Conservation (phyloP, 2,888 invertebrate genomes). For the Xestia c-nigrum region DNA sequence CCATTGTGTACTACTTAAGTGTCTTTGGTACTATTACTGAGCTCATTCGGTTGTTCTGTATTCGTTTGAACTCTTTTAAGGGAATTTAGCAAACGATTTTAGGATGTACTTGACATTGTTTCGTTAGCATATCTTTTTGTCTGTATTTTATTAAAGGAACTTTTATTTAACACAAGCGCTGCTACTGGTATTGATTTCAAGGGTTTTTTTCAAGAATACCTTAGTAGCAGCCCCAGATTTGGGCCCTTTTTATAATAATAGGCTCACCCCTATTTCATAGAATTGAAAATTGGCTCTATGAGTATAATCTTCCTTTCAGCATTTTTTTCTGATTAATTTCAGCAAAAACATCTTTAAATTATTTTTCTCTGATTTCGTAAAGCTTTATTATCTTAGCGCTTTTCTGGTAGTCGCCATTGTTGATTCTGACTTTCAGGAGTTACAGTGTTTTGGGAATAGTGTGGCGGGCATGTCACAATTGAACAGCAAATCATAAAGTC, state of each 20-base stretch:
- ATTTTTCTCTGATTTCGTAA: too few relatives aligned
- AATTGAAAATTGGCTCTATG: background rate
- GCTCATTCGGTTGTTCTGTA: slow-evolving; percentile 37
- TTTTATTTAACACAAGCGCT: background rate
- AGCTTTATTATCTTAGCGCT: too few relatives aligned
- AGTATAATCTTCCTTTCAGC: background rate
- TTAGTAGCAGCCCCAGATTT: background rate
- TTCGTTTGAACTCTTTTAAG: slow-evolving; percentile 48
- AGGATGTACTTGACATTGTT: slow-evolving; percentile 35
- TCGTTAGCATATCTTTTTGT: slow-evolving; percentile 8
- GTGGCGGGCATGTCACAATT: too few relatives aligned
- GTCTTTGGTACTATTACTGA: slow-evolving; percentile 49
- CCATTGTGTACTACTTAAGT: slow-evolving; percentile 44
- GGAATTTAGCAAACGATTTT: slow-evolving; percentile 40
- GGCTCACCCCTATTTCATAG: background rate
- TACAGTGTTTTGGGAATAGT: too few relatives aligned
- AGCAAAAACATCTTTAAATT: too few relatives aligned
- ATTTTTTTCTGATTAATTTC: too few relatives aligned
- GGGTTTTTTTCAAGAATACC: background rate
- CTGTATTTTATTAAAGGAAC: background rate
- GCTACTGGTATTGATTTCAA: background rate
- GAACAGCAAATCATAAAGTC: background rate
- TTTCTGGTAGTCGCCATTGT: too few relatives aligned
- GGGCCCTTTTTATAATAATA: background rate
- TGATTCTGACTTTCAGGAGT: too few relatives aligned